phyloP scores from a whole-genome alignment of 2,113 vertebrate species.

The Donacobius atricapilla region DNA sequence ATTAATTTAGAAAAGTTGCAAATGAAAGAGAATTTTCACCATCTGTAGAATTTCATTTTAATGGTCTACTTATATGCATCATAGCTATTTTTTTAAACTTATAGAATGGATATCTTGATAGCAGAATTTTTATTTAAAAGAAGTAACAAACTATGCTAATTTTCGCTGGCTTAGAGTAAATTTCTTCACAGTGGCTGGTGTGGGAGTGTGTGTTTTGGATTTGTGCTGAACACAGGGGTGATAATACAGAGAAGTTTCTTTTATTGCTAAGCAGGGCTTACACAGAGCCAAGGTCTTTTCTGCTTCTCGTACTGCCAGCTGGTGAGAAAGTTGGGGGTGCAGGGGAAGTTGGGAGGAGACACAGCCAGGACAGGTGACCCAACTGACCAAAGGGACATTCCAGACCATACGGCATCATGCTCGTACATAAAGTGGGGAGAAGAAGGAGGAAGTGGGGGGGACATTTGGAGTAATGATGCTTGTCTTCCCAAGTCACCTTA shows the following conservation, averaged over 20 bases:
- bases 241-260: not conserved
- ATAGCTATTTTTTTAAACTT: not conserved
- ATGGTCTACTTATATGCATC: not conserved
- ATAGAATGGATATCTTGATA: not conserved
- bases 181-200: not conserved
- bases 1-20: not conserved
- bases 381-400: not conserved
- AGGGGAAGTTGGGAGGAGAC: not conserved
- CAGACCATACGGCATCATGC: rapidly evolving
- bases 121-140: not conserved
- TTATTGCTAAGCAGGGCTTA: not conserved
- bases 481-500: no score
- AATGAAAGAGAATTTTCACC: not conserved
- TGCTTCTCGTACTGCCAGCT: rapidly evolving
- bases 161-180: not conserved
- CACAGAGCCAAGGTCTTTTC: not conserved
- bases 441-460: rapidly evolving
- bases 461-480: not conserved
- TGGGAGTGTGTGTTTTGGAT: not conserved
- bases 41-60: not conserved
- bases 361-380: not conserved
- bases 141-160: not conserved
- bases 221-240: not conserved
- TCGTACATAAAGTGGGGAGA: not conserved
- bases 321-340: not conserved